Conservation (phyloP, 2,888 invertebrate genomes). For the Tolmerus cingulatus region DNA sequence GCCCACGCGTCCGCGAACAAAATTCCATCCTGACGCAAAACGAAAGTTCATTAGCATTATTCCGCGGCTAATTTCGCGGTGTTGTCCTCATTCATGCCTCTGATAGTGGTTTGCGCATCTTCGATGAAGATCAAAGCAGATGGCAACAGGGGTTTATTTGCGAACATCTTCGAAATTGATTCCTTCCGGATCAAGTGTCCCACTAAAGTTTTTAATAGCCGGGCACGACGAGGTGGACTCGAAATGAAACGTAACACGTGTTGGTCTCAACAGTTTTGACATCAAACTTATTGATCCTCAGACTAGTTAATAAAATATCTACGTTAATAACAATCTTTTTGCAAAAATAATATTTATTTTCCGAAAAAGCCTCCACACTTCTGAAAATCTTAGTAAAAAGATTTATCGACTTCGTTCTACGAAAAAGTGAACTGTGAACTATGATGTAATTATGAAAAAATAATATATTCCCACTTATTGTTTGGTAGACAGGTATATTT, state of each 20-base stretch:
- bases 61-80: constrained; percentile 15
- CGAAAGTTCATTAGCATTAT: constrained; percentile 40
- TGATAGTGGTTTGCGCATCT: not conserved
- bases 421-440: no score
- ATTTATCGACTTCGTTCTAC: no score
- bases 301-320: not conserved
- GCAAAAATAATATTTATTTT: no score
- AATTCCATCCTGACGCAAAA: constrained; percentile 29
- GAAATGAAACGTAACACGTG: not conserved
- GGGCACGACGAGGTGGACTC: not conserved
- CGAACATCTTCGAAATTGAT: constrained; percentile 20
- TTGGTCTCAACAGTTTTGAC: not conserved
- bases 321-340: no score
- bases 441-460: no score
- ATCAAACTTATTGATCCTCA: not conserved
- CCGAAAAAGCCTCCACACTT: no score
- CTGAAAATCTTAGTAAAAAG: no score
- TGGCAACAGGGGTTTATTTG: constrained; percentile 26
- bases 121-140: constrained; percentile 28
- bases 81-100: constrained; percentile 24
- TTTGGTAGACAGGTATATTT: no score
- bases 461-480: no score
- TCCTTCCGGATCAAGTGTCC: constrained; percentile 33
- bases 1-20: constrained; percentile 4
- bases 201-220: constrained; percentile 16